These are phyloP conservation scores for Parotia lawesii DNA, from an alignment of 2,113 vertebrate species.

Conservation along the genomic window DNA sequence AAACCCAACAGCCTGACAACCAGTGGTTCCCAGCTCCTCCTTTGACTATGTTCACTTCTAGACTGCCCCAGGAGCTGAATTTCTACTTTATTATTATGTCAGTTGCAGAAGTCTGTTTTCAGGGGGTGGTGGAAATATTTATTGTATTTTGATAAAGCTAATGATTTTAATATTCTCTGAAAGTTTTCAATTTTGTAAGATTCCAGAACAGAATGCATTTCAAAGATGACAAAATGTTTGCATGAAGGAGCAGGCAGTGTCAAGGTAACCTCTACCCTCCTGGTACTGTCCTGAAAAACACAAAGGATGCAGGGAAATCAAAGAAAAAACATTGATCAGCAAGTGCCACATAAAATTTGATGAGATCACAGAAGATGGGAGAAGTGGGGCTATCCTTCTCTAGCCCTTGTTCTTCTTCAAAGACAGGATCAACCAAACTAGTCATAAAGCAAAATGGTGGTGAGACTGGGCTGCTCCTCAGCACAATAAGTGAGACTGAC, in stretches of 20 bases:
- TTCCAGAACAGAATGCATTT: not conserved
- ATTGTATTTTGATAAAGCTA: not conserved
- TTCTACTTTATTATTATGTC: not conserved
- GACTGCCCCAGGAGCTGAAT: not conserved
- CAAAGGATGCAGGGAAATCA: not conserved
- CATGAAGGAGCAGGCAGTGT: not conserved
- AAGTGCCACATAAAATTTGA: not conserved
- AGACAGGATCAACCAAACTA: not conserved
- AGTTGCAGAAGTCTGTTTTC: not conserved
- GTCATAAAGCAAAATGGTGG: not conserved
- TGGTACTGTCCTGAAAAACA: not conserved
- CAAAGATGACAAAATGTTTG: not conserved
- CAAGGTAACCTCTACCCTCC: not conserved
- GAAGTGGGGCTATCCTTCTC: not conserved
- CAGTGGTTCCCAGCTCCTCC: not conserved
- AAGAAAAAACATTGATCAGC: not conserved
- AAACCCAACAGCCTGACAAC: not conserved
- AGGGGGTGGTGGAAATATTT: not conserved
- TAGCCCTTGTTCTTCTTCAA: not conserved
- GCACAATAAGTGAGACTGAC: not conserved
- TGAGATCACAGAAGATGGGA: not conserved
- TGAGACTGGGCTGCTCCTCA: not conserved
- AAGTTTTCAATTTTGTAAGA: not conserved
- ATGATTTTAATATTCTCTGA: not conserved
- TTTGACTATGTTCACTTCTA: not conserved